A percentile compares a stretch with the other conserved stretches of the same genome.
These are phyloP conservation scores for Zeus faber DNA, from an alignment of 2,113 vertebrate genomes.

Conservation along the genomic window DNA sequence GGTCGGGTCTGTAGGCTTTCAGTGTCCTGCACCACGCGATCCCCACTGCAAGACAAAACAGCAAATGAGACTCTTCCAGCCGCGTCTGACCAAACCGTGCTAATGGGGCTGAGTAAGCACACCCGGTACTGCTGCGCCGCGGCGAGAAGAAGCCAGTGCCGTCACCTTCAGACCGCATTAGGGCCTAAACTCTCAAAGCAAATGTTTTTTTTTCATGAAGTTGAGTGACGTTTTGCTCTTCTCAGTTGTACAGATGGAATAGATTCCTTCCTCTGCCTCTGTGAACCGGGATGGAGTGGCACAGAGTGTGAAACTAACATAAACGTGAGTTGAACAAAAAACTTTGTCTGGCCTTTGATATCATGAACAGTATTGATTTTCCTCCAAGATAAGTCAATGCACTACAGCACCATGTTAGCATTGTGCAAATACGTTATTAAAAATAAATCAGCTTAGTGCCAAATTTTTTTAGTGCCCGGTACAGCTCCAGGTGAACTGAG, in stretches of 20 bases:
- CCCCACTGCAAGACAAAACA: too few species aligned
- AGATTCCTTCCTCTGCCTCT: constrained; percentile 69
- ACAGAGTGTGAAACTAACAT: constrained; percentile 78
- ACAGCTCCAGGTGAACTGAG: constrained; percentile 54
- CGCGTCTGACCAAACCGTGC: too few species aligned
- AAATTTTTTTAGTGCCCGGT: constrained; percentile 63
- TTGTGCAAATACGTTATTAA: constrained; percentile 67
- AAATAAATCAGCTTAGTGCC: constrained; percentile 47
- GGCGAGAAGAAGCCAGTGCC: too few species aligned
- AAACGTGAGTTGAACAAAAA: constrained; percentile 69
- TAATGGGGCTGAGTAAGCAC: too few species aligned
- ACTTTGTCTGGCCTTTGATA: constrained; percentile 40
- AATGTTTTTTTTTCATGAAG: too few species aligned
- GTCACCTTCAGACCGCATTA: too few species aligned
- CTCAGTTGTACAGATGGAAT: constrained; percentile 78
- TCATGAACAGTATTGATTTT: constrained; percentile 52
- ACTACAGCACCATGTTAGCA: constrained; percentile 49
- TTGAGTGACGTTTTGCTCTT: constrained; percentile 31
- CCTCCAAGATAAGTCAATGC: constrained; percentile 40
- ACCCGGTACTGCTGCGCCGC: too few species aligned
- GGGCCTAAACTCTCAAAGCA: too few species aligned
- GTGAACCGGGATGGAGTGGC: constrained; percentile 76
- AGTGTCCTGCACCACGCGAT: too few species aligned
- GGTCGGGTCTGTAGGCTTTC: too few species aligned
- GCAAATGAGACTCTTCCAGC: too few species aligned